Evolutionary conservation across 2,797 vertebrate genomes (phyloP), one percentile per base, ranked within the genome.

Genomic region (Schizopygopsis pylzovi): DNA sequence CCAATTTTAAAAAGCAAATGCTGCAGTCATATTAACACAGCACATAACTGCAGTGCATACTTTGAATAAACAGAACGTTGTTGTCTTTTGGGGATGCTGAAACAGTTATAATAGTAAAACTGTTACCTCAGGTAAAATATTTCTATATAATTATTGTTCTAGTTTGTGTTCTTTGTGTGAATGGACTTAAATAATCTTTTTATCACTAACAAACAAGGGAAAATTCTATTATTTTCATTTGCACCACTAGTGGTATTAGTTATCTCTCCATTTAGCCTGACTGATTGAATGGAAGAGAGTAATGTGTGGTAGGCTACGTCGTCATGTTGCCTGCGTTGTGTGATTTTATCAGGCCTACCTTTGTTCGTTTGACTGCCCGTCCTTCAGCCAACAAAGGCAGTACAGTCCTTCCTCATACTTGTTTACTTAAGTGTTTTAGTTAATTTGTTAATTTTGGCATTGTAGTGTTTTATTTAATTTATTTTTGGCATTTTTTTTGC

Each of bases 351-450:
- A 77, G 49, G 45, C 28, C 73, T 52, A 15, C 9, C 25, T 52
- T 20, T 76, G 70, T 52, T 28, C 9, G 7, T 76, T 10, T 76
- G 47, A 22, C 18, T 33, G 49, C 20, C 28, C 33, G 4, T 77
- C 33, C 75, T 77, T 77, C 49, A n/a, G 75, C 33, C 28, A 39
- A 77, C 52, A 59, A 77, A 59, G 11, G 18, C 52, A 77, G 75
- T 6, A 39, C 49, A 39, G 49, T 28, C n/a, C 28, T 76, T 15
- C 6, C 73, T 75, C 28, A 20, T 54, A 54, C 25, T 49, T 28
- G 47, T 49, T 37, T 37, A 37, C 52, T 37, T 22, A 37, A 76
- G 49, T 6, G 28, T 28, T 39, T 28, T 54, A 18, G 54, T 33
- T 20, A 52, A 33, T 33, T 75, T 3, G 41, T 25, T 52, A 15